A percentile compares a stretch with the other conserved stretches of the same genome.
These are phyloP conservation scores for Brenthis ino DNA, from an alignment of 2,888 invertebrate species.

Conservation along the genomic window DNA sequence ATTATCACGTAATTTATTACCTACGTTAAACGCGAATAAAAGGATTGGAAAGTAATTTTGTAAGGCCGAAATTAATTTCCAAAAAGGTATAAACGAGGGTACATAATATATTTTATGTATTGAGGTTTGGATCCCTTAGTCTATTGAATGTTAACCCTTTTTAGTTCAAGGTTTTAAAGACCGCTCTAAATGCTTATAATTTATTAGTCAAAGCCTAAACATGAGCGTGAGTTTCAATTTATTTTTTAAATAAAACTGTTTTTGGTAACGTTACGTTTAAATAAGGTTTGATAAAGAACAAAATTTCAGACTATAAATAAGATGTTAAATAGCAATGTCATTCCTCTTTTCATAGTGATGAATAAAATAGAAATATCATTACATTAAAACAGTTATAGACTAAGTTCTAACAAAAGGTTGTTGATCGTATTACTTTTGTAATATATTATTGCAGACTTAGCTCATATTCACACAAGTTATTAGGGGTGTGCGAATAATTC, in stretches of 20 bases:
- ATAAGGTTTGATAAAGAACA: neutral
- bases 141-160: slow-evolving; percentile 31
- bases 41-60: slow-evolving; percentile 40
- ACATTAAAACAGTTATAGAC: no score
- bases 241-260: neutral
- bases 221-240: slow-evolving; percentile 14
- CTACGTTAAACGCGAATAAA: slow-evolving; percentile 37
- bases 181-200: slow-evolving; percentile 24
- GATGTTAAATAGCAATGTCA: no score
- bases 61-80: slow-evolving; percentile 38
- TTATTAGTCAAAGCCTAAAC: slow-evolving; percentile 9
- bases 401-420: no score
- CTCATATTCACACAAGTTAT: no score
- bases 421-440: no score
- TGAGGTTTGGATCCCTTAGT: slow-evolving; percentile 27
- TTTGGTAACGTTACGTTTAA: neutral
- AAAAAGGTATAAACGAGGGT: slow-evolving; percentile 39
- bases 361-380: no score
- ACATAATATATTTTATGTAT: slow-evolving; percentile 28
- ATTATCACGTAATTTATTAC: slow-evolving; percentile 34
- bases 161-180: slow-evolving; percentile 27
- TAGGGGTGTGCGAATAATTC: no score
- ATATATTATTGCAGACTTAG: no score
- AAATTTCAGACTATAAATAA: neutral
- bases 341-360: no score